phyloP scores from a whole-genome alignment of 1,140 invertebrate species.

The Brachionus angularis region DNA sequence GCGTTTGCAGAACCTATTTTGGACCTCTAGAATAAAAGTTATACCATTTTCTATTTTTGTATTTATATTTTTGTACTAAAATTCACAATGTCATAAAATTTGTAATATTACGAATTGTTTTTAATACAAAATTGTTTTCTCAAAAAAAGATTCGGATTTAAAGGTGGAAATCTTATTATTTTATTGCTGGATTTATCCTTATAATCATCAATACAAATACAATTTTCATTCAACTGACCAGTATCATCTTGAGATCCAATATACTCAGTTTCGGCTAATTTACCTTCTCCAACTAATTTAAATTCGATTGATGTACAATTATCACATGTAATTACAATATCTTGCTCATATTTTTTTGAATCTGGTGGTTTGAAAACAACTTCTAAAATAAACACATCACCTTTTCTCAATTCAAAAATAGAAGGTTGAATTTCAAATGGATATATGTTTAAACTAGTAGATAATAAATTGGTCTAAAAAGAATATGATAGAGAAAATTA shows the following conservation, averaged over 20 bases:
- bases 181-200: slow-evolving; percentile 17
- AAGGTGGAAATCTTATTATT: slow-evolving; percentile 9
- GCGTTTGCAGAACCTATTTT: too few species aligned
- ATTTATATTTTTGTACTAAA: not conserved
- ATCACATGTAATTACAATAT: slow-evolving; percentile 55
- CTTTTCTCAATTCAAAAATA: slow-evolving; percentile 51
- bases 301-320: slow-evolving; percentile 57
- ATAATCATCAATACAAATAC: slow-evolving; percentile 13
- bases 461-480: slow-evolving; percentile 49
- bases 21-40: too few species aligned
- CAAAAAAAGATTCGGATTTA: slow-evolving; percentile 16
- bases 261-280: slow-evolving; percentile 30
- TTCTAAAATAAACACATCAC: slow-evolving; percentile 52
- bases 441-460: slow-evolving; percentile 48
- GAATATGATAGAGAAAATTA: not conserved
- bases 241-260: slow-evolving; percentile 1
- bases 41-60: too few species aligned
- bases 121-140: slow-evolving; percentile 3
- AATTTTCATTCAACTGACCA: not conserved
- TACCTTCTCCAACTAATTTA: slow-evolving; percentile 51
- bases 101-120: slow-evolving; percentile 24
- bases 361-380: slow-evolving; percentile 51
- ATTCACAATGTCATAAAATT: too few species aligned
- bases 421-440: slow-evolving; percentile 57
- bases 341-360: slow-evolving; percentile 48